Evolutionary conservation across 2,797 vertebrate genomes (phyloP), one percentile per base, ranked within the genome.

Genomic region (Clarias fuscus): DNA sequence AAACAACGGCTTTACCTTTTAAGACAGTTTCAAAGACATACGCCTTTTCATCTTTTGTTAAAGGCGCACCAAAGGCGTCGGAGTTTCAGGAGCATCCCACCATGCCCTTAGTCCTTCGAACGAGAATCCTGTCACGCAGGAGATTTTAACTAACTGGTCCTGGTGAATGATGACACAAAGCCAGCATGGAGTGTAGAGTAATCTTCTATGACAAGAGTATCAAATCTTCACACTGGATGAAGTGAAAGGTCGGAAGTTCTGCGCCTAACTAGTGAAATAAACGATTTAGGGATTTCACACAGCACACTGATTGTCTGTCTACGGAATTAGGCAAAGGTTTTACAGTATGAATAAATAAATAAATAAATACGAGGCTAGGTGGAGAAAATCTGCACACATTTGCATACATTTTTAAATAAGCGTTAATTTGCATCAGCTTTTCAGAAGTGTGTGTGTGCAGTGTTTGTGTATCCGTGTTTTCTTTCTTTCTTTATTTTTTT

Each of bases 331-430:
- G 91, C 92, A 93, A 94, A 94, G 92, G 91, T 94, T 93, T 91
- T n/a, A 90, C 89, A 90, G 43, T 80, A 80, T 82, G n/a, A 90
- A 48, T 7, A 71, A 71, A 61, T 20, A 22, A 71, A 61, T 20
- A 22, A 20, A 18, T 20, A 22, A 61, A 7, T n/a, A 89, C 53
- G 13, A 86, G 90, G 90, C 84, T 92, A 92, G 92, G 92, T 93
- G 90, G 91, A 94, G 91, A 90, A 87, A 95, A 95, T 95, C 92
- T 94, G 94, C 94, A 96, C 95, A 93, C 83, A 95, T 96, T 96
- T 95, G 93, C 95, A 96, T 96, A 92, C 79, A 93, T 94, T 95
- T 93, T 91, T 87, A 89, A 93, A 77, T 85, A 68, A 82, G 92
- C 64, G 88, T 94, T 95, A 93, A 95, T 94, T 95, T 93, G 84